Base-by-base conservation (phyloP, 2,888 invertebrate species). In the Steinernema carpocapsae region DNA sequence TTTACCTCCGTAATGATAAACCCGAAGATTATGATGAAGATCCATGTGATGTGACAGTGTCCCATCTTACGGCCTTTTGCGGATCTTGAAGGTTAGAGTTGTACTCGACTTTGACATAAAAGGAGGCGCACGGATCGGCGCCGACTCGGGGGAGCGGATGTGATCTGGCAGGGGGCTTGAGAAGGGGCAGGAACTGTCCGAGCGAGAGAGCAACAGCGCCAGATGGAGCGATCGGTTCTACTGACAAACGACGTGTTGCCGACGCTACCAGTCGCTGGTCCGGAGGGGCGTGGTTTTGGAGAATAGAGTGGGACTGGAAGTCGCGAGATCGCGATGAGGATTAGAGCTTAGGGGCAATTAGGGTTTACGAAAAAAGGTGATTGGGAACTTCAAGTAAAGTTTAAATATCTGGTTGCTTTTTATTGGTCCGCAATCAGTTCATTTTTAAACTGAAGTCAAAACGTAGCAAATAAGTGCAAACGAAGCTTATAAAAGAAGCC, bases 51-150 rank as follows among this genome's bases (percentile, higher is more conserved):
- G 32, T 64, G 64, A n/a, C 64, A 64, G 32, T 32, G 17, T 29
- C 24, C 26, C 56, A 26, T 56, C 12, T 52, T 32, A 64, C 10
- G 64, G 64, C 64, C 64, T 22, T 64, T 64, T 64, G 12, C 64
- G 29, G 19, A 64, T 64, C 29, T 64, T 64, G 32, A 32, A 64
- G 3, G 64, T 64, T 2, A 64, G 64, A 32, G n/a, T 32, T 32
- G 32, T 37, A 37, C 64, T 32, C 29, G 29, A 32, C 24, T 17
- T 29, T 22, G 64, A 64, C 64, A 64, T 64, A 64, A n/a, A 64
- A 32, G 29, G 37, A 29, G 29, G 64, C 64, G 64, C 37, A 17
- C 10, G 32, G 17, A 29, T 26, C 17, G 10, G 64, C 64, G 64
- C 64, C 64, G 17, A 64, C 37, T 37, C 37, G 37, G 37, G 37